Evolutionary conservation across 2,797 vertebrate genomes (phyloP).

Genomic region (Darevskia nairensis): DNA sequence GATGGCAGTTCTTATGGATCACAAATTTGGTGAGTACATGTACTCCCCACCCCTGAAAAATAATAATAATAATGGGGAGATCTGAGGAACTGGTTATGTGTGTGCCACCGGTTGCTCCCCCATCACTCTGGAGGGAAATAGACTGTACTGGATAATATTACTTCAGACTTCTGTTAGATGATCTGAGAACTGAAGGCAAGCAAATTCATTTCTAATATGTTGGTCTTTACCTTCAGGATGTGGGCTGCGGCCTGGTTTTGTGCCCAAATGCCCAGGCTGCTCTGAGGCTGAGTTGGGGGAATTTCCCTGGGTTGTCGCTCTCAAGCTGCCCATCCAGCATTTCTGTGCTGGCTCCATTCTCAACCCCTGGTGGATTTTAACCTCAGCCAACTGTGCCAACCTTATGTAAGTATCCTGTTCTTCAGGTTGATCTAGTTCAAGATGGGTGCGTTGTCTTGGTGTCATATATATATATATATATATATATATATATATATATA

Average conservation of each 20-base stretch:
- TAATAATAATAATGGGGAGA: neutral
- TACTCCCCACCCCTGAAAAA: no score
- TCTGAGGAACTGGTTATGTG: neutral
- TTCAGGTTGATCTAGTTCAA: neutral
- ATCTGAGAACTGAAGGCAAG: conserved; percentile 1
- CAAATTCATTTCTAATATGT: neutral
- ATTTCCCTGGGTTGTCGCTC: conserved; percentile 55
- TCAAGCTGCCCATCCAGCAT: conserved; percentile 43
- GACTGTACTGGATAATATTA: neutral
- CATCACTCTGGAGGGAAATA: neutral
- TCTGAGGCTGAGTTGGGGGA: conserved; percentile 49
- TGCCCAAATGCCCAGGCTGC: conserved; percentile 34
- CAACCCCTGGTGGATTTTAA: conserved; percentile 60
- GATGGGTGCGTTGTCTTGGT: neutral
- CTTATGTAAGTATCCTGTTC: conserved; percentile 48
- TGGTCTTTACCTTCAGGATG: conserved; percentile 31
- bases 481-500: no score
- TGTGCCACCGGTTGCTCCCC: no score
- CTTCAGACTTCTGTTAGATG: neutral
- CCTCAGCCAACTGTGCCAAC: conserved; percentile 54
- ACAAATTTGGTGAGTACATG: conserved; percentile 33
- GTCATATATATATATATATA: no score
- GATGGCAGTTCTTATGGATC: conserved; percentile 35
- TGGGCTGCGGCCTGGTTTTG: conserved; percentile 42
- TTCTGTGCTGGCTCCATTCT: conserved; percentile 60